Evolutionary conservation across 2,888 invertebrate genomes (phyloP).

Genomic region (Stegana nigrithorax): DNA sequence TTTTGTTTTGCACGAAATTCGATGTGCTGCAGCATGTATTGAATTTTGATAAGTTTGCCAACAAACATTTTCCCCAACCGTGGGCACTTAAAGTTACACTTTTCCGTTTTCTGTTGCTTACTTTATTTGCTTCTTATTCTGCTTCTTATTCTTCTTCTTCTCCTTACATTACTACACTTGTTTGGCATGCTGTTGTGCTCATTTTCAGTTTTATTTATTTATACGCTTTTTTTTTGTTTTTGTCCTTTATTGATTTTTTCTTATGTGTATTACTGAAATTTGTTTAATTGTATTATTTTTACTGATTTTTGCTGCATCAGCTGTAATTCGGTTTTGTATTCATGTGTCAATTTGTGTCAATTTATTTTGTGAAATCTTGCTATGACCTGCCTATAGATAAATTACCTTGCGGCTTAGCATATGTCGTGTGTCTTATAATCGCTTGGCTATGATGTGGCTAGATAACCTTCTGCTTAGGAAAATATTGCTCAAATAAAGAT

Average conservation of each 20-base stretch:
- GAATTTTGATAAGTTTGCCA: slow-evolving; percentile 54
- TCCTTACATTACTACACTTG: no score
- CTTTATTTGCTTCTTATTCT: not conserved
- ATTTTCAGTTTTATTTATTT: not conserved
- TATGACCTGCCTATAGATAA: no score
- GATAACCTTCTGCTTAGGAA: no score
- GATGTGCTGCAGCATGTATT: slow-evolving; percentile 59
- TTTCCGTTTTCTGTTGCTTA: not conserved
- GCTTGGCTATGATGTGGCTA: no score
- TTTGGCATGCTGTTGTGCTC: not conserved
- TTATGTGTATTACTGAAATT: not conserved
- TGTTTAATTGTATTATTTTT: not conserved
- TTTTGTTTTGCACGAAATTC: slow-evolving; percentile 57
- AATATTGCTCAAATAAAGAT: no score
- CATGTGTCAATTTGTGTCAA: slow-evolving; percentile 12
- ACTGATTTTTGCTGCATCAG: not conserved
- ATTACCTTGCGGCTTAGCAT: no score
- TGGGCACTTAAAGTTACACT: not conserved
- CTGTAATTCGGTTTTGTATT: not conserved
- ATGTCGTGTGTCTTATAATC: no score
- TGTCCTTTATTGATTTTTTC: not conserved
- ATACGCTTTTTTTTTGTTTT: not conserved
- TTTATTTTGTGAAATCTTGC: no score
- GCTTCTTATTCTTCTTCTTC: not conserved
- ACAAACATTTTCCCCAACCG: not conserved